These are phyloP conservation scores for Cathartes aura DNA, from an alignment of 2,113 vertebrate species.

Conservation along the genomic window DNA sequence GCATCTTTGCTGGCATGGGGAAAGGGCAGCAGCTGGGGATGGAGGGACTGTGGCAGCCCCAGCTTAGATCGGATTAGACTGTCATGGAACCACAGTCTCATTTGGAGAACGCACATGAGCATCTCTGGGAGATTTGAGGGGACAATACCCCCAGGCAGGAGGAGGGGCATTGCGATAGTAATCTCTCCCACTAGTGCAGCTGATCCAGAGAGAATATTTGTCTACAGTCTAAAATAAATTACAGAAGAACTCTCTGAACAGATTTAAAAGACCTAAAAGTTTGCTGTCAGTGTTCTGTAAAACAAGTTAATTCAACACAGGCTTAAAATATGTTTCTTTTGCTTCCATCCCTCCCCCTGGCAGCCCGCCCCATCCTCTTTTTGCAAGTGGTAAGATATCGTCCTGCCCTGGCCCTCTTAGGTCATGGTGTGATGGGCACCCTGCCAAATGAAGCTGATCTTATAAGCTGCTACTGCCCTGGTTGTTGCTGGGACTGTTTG, in stretches of 20 bases:
- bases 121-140: slow-evolving; percentile 28
- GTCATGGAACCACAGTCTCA: not conserved
- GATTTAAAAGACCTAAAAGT: not conserved
- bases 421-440: slow-evolving; percentile 13
- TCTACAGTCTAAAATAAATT: not conserved
- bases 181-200: not conserved
- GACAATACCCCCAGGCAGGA: not conserved
- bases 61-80: not conserved
- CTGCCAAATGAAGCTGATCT: slow-evolving; percentile 57
- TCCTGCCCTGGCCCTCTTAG: not conserved
- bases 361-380: not conserved
- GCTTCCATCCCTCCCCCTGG: not conserved
- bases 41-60: not conserved
- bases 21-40: not conserved
- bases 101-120: not conserved
- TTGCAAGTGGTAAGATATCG: not conserved
- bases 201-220: not conserved
- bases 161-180: not conserved
- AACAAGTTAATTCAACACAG: slow-evolving; percentile 2
- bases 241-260: not conserved
- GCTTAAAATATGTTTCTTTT: not conserved
- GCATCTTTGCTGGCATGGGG: not conserved
- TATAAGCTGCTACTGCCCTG: slow-evolving; percentile 62
- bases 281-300: not conserved
- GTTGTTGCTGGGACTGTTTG: slow-evolving; percentile 23